Conservation (phyloP, 2,113 vertebrate genomes). For the Cyanoramphus novaezelandiae region DNA sequence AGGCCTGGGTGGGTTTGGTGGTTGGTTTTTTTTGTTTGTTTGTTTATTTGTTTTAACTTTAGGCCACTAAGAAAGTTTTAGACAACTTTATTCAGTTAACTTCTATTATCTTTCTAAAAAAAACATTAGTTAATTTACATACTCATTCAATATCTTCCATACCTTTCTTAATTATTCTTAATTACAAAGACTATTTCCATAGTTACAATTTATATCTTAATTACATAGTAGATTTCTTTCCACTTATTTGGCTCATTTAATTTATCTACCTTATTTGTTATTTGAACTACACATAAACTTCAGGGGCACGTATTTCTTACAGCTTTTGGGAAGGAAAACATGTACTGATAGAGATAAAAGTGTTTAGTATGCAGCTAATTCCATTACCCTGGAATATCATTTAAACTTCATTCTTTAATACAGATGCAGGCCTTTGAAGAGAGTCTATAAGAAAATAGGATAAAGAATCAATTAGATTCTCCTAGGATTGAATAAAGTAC, state of each 20-base stretch:
- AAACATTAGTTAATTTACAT: conserved; percentile 29
- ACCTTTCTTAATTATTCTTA: conserved; percentile 53
- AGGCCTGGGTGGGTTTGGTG: neutral
- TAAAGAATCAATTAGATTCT: conserved; percentile 52
- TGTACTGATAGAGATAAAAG: conserved; percentile 49
- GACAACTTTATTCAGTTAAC: neutral
- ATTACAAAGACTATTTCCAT: conserved; percentile 60
- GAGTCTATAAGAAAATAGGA: conserved; percentile 7
- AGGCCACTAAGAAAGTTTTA: neutral
- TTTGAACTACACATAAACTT: conserved; percentile 59
- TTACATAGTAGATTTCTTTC: conserved; percentile 60
- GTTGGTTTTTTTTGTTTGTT: no score
- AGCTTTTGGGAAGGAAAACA: conserved; percentile 30
- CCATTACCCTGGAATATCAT: conserved; percentile 51
- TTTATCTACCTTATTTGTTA: conserved; percentile 66
- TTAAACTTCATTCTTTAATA: conserved; percentile 53
- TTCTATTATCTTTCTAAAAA: conserved; percentile 4
- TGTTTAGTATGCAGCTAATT: conserved; percentile 42
- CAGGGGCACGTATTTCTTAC: conserved; percentile 36
- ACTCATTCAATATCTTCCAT: conserved; percentile 51
- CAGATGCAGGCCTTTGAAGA: conserved; percentile 46
- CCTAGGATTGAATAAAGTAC: conserved; percentile 6
- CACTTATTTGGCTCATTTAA: conserved; percentile 22
- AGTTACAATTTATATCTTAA: conserved; percentile 66
- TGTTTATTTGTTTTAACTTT: neutral